Base-by-base conservation (phyloP, 2,888 invertebrate genomes). In the Rotaria sp. region DNA sequence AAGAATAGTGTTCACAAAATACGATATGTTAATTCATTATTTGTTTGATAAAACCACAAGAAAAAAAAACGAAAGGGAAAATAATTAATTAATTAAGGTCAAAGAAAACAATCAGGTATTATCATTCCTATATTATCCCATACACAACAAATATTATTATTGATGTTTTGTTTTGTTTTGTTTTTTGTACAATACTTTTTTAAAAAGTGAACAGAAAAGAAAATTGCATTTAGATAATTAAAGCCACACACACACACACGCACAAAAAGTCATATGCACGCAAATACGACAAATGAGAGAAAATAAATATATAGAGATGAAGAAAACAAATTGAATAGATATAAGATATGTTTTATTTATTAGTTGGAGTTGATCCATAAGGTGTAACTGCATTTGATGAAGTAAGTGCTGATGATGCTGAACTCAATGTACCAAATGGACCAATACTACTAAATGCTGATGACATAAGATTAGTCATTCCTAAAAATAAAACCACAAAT, bases 401-500 rank as follows among this genome's bases (percentile, higher is more conserved):
- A 67, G 21, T 67, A 35, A 67, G 35, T 35, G 35, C 35, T 67
- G 67, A 67, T 67, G 67, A 67, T 67, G 80, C n/a, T 80, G 80
- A 80, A 45, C 45, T 45, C 15, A 80, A 80, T 30, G 67, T 18
- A 45, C 86, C 86, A 85, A 86, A 86, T 30, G 85, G 86, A 38
- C 85, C 85, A 55, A 86, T 85, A 59, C 52, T 85, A 74, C 85
- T 85, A 55, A 86, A 86, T 38, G 86, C 86, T 52, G 86, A 86
- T 85, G 85, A 85, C 86, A 86, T 86, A 8, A 86, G 35, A 85
- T 86, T 86, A 59, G 85, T 86, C 86, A 86, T 86, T 38, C 86
- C 80, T 80, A 52, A 52, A 52, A 24, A 52, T 10, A 50, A 15
- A 13, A 50, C 3, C 13, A 50, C 3, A 45, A 11, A 13, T 11